phyloP scores from a whole-genome alignment of 2,113 vertebrate genomes.

The Shinisaurus crocodilurus region DNA sequence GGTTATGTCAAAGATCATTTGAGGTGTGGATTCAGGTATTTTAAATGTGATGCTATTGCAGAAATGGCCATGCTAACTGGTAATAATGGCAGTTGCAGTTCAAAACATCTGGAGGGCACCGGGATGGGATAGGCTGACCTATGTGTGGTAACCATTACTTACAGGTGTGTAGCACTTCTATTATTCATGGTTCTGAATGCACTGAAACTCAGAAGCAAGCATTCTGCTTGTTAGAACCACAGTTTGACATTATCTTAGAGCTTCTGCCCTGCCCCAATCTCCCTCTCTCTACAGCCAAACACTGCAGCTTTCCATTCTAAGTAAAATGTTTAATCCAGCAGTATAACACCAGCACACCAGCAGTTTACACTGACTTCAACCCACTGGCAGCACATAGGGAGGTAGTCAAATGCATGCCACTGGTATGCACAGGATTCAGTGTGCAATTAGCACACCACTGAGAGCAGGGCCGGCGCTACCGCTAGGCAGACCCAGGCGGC shows the following conservation, averaged over 20 bases:
- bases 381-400: background rate
- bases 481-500: too few relatives aligned
- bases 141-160: background rate
- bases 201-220: background rate
- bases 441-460: background rate
- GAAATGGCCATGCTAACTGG: too few relatives aligned
- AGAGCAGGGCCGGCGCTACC: too few relatives aligned
- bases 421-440: background rate
- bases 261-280: background rate
- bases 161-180: background rate
- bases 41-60: background rate
- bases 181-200: background rate
- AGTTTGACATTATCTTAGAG: background rate
- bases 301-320: background rate
- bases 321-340: background rate
- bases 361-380: background rate
- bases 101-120: background rate
- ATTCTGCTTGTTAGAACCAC: background rate
- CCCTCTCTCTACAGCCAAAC: background rate
- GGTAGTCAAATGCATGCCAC: background rate
- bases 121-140: background rate
- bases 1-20: background rate
- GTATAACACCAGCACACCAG: background rate
- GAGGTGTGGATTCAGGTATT: background rate
- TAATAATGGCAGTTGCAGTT: too few relatives aligned